Conservation (phyloP, 1,140 invertebrate genomes). For the Neodiprion fabricii region DNA sequence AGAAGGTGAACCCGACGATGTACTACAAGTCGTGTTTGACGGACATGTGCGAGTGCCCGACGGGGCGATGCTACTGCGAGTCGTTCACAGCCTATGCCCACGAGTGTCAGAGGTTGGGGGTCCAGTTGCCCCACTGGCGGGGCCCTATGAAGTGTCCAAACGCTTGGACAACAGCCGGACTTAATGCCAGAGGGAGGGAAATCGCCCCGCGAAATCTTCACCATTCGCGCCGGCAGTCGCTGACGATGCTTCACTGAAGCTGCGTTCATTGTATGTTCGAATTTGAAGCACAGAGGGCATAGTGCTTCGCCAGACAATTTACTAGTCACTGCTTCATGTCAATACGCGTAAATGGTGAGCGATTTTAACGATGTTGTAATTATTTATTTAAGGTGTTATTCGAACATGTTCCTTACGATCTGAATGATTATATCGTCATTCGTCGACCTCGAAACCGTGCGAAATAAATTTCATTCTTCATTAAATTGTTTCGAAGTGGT, state of each 20-base stretch:
- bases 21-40: constrained; percentile 86
- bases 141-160: constrained; percentile 66
- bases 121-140: constrained; percentile 72
- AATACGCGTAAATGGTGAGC: constrained; percentile 38
- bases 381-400: background rate
- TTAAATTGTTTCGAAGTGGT: background rate
- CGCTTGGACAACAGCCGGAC: constrained; percentile 31
- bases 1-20: constrained; percentile 76
- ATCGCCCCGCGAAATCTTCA: background rate
- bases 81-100: constrained; percentile 87
- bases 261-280: background rate
- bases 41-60: constrained; percentile 90
- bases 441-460: too few species aligned
- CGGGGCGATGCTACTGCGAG: constrained; percentile 85
- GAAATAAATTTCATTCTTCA: background rate
- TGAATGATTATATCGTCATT: too few species aligned
- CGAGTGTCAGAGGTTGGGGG: constrained; percentile 80
- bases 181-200: background rate
- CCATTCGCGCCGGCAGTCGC: background rate
- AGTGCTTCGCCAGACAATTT: constrained; percentile 34
- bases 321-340: constrained; percentile 48
- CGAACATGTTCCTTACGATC: too few species aligned
- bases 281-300: constrained; percentile 25
- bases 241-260: background rate
- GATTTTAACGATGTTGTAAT: background rate